Base-by-base conservation (phyloP, 2,888 invertebrate species). In the Uloborus plumipes region DNA sequence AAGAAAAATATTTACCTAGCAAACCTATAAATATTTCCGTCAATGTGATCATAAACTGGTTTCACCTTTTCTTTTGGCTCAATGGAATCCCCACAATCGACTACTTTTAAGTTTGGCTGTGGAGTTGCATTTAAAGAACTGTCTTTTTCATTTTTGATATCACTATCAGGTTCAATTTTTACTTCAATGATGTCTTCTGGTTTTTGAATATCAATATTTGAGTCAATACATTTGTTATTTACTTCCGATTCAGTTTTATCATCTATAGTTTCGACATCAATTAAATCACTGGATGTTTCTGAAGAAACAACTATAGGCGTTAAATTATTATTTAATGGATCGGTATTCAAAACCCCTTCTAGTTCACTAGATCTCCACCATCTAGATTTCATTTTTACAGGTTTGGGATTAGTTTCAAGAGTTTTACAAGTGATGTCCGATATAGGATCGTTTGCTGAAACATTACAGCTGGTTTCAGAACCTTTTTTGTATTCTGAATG, bases 21-120 rank as follows among this genome's bases (percentile, higher is more conserved):
- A 55, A 92, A 92, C 84, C 94, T 91, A 90, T 96, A 97, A 85
- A 94, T 92, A 90, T 97, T 97, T 88, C 97, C 96, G 71, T 92
- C 92, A 70, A 97, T 92, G 87, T 93, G 92, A 84, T 94, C 92
- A 89, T 94, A 97, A 87, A 93, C 93, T 82, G 93, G 93, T 85
- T 95, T 91, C 85, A 92, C 90, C 3, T 39, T 39, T 39, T 39
- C 39, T 39, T 39, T 39, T 9, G 39, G 39, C 9, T 39, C 39
- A 39, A 7, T 9, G 7, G 39, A 9, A 1, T 39, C 39, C 11
- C 1, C 39, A 39, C 9, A 2, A 39, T 11, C 39, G 11, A 39
- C 11, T 39, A 39, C 11, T 39, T 39, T 11, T 9, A 9, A 39
- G 39, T 6, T 11, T 39, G 39, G 39, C 9, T 39, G 39, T 39